Percentiles rank a stretch among this genome's conserved stretches.
These are phyloP conservation scores for Trialeurodes vaporariorum DNA, from an alignment of 1,140 invertebrate species.

Conservation along the genomic window DNA sequence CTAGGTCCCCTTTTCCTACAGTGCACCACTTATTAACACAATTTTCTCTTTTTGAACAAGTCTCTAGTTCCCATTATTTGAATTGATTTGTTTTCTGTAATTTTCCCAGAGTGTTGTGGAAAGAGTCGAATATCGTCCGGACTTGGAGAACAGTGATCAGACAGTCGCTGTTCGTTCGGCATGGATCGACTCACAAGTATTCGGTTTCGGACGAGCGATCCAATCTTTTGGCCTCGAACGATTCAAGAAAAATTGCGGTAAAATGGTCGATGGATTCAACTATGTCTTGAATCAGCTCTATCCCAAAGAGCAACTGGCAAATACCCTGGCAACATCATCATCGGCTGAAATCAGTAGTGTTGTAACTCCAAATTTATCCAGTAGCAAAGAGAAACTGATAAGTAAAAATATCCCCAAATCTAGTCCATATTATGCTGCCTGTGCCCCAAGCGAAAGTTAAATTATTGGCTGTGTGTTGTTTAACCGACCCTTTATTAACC, in stretches of 20 bases:
- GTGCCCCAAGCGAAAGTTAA: background rate
- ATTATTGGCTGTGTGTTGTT: no score
- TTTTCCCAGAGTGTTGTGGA: constrained; percentile 81
- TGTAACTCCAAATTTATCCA: background rate
- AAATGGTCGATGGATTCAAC: constrained; percentile 74
- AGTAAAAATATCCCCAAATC: background rate
- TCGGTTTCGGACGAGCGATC: constrained; percentile 75
- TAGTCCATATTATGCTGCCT: background rate
- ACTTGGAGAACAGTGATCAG: constrained; percentile 53
- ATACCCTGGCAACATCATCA: background rate
- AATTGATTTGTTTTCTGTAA: no score
- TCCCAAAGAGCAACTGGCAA: no score
- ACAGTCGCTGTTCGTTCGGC: constrained; percentile 67
- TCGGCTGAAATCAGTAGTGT: background rate
- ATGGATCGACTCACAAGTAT: constrained; percentile 76
- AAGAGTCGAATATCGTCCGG: constrained; percentile 66
- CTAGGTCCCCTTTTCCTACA: no score
- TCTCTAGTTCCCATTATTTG: no score
- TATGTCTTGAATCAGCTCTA: constrained; percentile 45
- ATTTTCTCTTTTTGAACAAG: no score
- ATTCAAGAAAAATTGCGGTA: constrained; percentile 70
- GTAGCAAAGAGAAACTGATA: background rate
- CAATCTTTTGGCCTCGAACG: constrained; percentile 76
- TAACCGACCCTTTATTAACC: no score
- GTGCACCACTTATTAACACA: no score